Base-by-base conservation (phyloP, 2,888 invertebrate genomes). In the Hyles lineata region DNA sequence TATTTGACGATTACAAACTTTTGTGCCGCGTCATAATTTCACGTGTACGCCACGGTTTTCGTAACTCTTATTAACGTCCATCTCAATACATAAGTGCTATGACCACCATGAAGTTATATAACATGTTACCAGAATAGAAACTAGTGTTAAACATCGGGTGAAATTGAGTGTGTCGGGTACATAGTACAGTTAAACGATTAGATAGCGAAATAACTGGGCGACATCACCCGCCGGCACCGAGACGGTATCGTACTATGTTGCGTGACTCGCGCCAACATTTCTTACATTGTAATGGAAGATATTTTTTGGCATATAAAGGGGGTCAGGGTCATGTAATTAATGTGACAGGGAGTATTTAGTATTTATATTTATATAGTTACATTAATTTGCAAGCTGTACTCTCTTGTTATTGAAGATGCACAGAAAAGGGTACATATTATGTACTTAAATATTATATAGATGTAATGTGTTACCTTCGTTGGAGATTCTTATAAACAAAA, bases 121-220 rank as follows among this genome's bases (percentile, higher is more conserved):
- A 67, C 19, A 35, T 43, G 15, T 67, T 50, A 67, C 50, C 6
- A 67, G 50, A 67, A 62, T 32, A 62, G 62, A 73, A 77, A 73
- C 77, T 74, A 72, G 76, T 69, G 74, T 75, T 78, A 81, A 83
- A 80, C 81, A 80, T 83, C 82, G 73, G 78, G 80, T 80, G 82
- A 87, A 81, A 85, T 79, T 73, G 77, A 75, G 75, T 76, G 79
- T 83, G 80, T 81, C 81, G 79, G 82, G 79, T 76, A 62, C n/a
- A 32, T 52, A 52, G 52, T 58, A 58, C 29, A 58, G 71, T 55
- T 62, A 82, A 82, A 83, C 76, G 77, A 85, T 83, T 82, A 80
- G 73, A 78, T 79, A 76, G 75, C 77, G 75, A 80, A 80, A 79
- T 76, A 78, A 76, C 73, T 72, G 74, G 71, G 75, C 78, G 80